phyloP scores from a whole-genome alignment of 2,113 vertebrate species.

The Eudorcas thomsonii region DNA sequence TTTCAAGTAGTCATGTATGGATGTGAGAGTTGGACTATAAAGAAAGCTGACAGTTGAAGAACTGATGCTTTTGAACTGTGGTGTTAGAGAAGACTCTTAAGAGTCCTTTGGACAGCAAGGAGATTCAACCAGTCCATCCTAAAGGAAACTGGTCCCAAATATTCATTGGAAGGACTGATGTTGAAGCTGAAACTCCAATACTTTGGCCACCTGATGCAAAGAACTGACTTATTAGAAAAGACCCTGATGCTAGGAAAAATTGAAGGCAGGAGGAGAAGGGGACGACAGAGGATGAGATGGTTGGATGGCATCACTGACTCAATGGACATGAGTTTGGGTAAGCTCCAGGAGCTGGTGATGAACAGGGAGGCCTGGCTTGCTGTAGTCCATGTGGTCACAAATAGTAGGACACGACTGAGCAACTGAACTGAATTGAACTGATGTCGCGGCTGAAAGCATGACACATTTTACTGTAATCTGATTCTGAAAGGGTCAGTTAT shows the following conservation, averaged over 20 bases:
- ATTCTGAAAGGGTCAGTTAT: neutral
- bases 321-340: neutral
- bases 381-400: neutral
- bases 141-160: neutral
- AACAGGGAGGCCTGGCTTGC: neutral
- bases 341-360: neutral
- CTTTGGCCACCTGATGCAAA: neutral
- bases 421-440: neutral
- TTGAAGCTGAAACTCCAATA: neutral
- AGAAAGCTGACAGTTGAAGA: neutral
- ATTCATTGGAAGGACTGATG: neutral
- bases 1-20: neutral
- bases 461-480: neutral
- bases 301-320: neutral
- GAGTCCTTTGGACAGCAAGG: neutral
- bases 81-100: neutral
- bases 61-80: neutral
- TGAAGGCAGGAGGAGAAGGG: neutral
- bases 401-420: neutral
- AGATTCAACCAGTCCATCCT: neutral
- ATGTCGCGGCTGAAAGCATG: neutral
- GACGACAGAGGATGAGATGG: neutral
- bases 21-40: neutral
- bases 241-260: neutral
- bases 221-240: neutral